Evolutionary conservation across 1,140 invertebrate genomes (phyloP), one percentile per base, ranked within the genome.

Genomic region (Ladona fulva): DNA sequence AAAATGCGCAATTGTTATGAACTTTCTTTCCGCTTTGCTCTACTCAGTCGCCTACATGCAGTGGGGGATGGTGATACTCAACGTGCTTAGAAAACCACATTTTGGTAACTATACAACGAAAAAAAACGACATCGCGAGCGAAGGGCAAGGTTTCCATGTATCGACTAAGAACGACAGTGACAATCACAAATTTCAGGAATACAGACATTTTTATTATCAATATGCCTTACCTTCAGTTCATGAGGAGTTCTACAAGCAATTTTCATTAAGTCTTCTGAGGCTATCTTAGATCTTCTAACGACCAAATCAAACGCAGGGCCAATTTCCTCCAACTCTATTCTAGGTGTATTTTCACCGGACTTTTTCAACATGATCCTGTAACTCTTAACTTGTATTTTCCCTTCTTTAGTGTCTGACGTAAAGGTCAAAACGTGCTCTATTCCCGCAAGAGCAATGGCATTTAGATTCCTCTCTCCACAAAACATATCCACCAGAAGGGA

Each of bases 401-500:
- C 92, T 80, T 95, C 92, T 1, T 90, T 87, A 29, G 92, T 92
- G 52, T 66, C 12, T 3, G 52, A 66, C 37, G 95, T 95, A 81
- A 99, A 96, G 83, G 92, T 93, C 7, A 99, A 85, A 0, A 95
- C 92, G 88, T 98, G 95, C 85, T 99, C 97, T 66, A 99, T 87
- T 8, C 97, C 97, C 83, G 96, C 92, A 0, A 99, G 85, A 79
- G 96, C 89, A 75, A 99, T 89, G 73, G 91, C 89, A 77, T 92
- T 89, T 0, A 94, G 16, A 66, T 66, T 89, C 80, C 90, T 88
- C 83, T 97, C 94, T 77, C 96, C 92, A 81, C 96, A 91, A 84
- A 99, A 99, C 86, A 97, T 95, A 86, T 99, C 97, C 81, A 92
- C 88, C 78, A 99, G 89, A 22, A 99, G 83, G 84, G 94, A 98